Percentiles rank a stretch among this genome's conserved stretches.
Evolutionary conservation across 2,888 invertebrate species (phyloP).

Genomic region (Nipponacmea schrenckii): DNA sequence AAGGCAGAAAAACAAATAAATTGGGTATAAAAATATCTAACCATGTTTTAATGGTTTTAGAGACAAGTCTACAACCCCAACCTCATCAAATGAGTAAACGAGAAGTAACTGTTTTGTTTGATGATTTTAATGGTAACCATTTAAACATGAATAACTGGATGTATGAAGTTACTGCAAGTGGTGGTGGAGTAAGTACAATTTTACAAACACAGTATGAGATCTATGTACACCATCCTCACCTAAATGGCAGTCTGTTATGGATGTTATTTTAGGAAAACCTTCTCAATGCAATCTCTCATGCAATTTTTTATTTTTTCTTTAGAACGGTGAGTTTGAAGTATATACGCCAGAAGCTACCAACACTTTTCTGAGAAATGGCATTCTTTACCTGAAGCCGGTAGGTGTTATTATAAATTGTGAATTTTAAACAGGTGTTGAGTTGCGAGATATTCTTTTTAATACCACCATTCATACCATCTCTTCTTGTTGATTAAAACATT

Average conservation of each 20-base stretch:
- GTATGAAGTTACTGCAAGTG: constrained; percentile 45
- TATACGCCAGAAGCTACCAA: constrained; percentile 74
- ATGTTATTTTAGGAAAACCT: too few species aligned
- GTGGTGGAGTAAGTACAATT: constrained; percentile 39
- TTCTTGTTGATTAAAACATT: too few species aligned
- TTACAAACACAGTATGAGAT: too few species aligned
- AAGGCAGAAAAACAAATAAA: too few species aligned
- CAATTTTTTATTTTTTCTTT: not conserved
- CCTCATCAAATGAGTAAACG: not conserved
- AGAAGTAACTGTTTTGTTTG: constrained; percentile 26
- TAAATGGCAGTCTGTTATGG: too few species aligned
- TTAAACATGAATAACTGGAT: constrained; percentile 36
- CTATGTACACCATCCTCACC: too few species aligned
- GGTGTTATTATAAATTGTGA: constrained; percentile 19
- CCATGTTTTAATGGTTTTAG: not conserved
- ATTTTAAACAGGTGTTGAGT: not conserved
- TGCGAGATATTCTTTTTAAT: too few species aligned
- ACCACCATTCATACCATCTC: too few species aligned
- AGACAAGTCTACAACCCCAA: not conserved
- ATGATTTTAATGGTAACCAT: constrained; percentile 36
- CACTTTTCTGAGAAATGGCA: constrained; percentile 72
- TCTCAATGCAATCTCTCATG: too few species aligned
- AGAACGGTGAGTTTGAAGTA: constrained; percentile 56
- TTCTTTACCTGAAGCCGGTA: constrained; percentile 74
- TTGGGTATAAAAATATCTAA: too few species aligned